Evolutionary conservation across 2,888 invertebrate species (phyloP).

Genomic region (Cremastinae sp.): DNA sequence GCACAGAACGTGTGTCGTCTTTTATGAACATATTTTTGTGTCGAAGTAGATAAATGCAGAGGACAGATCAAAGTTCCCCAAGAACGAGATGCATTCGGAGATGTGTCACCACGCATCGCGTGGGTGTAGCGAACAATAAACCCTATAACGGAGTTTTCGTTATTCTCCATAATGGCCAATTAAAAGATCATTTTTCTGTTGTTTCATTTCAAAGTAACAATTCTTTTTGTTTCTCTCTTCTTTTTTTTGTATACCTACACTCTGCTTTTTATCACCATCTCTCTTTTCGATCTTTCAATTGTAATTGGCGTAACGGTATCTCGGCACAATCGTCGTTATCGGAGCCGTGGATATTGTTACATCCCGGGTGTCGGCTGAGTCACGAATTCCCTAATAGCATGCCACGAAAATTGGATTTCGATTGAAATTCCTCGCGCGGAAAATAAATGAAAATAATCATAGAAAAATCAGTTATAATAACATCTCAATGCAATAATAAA

Average conservation of each 20-base stretch:
- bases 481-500: too few species aligned
- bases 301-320: constrained; percentile 56
- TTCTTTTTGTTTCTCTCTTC: constrained; percentile 35
- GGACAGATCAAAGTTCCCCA: too few species aligned
- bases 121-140: constrained; percentile 58
- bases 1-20: too few species aligned
- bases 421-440: neutral
- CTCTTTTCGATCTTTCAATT: neutral
- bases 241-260: too few species aligned
- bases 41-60: too few species aligned
- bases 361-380: neutral
- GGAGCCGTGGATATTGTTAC: constrained; percentile 11
- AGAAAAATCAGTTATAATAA: neutral
- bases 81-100: constrained; percentile 27
- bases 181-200: constrained; percentile 44
- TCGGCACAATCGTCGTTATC: constrained; percentile 2
- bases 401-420: neutral
- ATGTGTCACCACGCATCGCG: constrained; percentile 51
- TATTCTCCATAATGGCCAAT: constrained; percentile 58
- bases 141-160: constrained; percentile 46
- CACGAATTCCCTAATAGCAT: neutral
- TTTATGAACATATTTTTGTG: too few species aligned
- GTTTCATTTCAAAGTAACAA: constrained; percentile 25
- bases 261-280: too few species aligned
- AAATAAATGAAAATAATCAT: too few species aligned